Evolutionary conservation across 1,140 invertebrate species (phyloP).

Genomic region (Caenorhabditis remanei): DNA sequence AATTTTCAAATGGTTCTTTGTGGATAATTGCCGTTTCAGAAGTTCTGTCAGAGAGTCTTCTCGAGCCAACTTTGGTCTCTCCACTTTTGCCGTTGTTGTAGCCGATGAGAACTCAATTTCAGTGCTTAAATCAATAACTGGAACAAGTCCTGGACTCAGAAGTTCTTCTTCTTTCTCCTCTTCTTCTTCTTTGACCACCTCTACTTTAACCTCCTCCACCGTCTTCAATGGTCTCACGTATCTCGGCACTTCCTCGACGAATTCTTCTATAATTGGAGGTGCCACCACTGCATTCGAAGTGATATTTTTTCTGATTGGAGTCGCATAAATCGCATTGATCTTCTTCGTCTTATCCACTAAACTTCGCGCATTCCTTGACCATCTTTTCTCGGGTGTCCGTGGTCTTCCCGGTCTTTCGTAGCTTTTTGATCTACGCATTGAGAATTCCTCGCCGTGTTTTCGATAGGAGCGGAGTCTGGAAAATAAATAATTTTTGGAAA

Average conservation of each 20-base stretch:
- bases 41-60: conserved; percentile 31
- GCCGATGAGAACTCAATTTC: conserved; percentile 28
- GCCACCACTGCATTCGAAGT: conserved; percentile 1
- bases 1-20: not conserved
- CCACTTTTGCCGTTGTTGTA: not conserved
- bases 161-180: not conserved
- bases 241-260: conserved; percentile 22
- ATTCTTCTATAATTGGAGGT: conserved; percentile 21
- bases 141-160: not conserved
- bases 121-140: conserved; percentile 30
- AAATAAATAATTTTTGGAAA: not conserved
- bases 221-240: conserved; percentile 12
- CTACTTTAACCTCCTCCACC: not conserved
- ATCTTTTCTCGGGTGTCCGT: conserved; percentile 6
- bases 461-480: conserved; percentile 37
- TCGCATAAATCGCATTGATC: conserved; percentile 25
- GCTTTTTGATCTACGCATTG: conserved; percentile 29
- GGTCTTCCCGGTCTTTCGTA: conserved; percentile 20
- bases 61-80: not conserved
- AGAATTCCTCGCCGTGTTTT: conserved; percentile 31
- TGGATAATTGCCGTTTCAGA: conserved; percentile 20
- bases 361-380: conserved; percentile 22
- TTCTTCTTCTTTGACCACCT: not conserved
- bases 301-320: conserved; percentile 27
- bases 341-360: conserved; percentile 27